Percentiles rank a stretch among this genome's conserved stretches.
Evolutionary conservation across 2,797 vertebrate species (phyloP).

Genomic region (Pempheris klunzingeri): DNA sequence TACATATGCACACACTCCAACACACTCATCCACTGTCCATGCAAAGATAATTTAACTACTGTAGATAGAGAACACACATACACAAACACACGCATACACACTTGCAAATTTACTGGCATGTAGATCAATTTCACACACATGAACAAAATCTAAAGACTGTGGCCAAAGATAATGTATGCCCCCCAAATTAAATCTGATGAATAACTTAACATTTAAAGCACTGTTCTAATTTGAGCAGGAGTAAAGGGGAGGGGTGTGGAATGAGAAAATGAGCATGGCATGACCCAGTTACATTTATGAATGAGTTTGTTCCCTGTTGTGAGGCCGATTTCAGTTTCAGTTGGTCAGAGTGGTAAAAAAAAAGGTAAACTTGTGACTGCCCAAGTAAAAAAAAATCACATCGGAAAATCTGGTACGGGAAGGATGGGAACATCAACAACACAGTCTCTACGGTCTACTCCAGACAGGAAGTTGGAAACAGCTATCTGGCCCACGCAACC

Average conservation of each 20-base stretch:
- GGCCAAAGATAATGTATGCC: conserved; percentile 74
- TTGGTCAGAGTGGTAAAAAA: conserved; percentile 48
- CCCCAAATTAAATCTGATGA: conserved; percentile 79
- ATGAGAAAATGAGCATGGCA: conserved; percentile 70
- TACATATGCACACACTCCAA: conserved; percentile 25
- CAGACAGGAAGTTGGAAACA: conserved; percentile 9
- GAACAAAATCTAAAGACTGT: conserved; percentile 44
- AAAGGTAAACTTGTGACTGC: conserved; percentile 44
- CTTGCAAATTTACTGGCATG: not conserved
- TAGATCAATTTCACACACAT: conserved; percentile 8
- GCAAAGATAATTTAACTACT: conserved; percentile 6
- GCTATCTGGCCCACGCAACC: not conserved
- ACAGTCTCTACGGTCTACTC: conserved; percentile 5
- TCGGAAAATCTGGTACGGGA: not conserved
- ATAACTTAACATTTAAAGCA: conserved; percentile 87
- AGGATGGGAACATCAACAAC: conserved; percentile 4
- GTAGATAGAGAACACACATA: not conserved
- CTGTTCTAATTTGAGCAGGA: conserved; percentile 75
- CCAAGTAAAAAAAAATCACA: conserved; percentile 33
- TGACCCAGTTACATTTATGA: conserved; percentile 85
- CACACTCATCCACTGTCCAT: not conserved
- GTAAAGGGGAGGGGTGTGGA: conserved; percentile 62
- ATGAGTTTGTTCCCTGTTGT: conserved; percentile 65
- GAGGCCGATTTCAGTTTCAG: conserved; percentile 49
- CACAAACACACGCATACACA: not conserved